Conservation (phyloP, 2,797 vertebrate species). For the Pelodytes ibericus region DNA sequence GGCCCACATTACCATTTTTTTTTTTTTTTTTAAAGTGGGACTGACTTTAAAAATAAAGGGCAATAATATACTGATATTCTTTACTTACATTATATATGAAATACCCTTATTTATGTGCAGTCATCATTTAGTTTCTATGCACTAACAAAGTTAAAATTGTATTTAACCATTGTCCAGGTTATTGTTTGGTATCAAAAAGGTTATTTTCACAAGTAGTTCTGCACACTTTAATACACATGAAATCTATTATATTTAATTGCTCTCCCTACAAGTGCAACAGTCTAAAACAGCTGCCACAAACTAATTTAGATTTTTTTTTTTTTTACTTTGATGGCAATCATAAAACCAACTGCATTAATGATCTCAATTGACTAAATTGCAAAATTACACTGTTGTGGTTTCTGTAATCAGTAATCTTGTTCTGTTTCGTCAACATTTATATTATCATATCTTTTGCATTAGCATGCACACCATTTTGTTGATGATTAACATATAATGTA, state of each 20-base stretch:
- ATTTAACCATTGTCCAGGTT: background rate
- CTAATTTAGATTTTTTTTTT: conserved; percentile 4
- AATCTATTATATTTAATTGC: background rate
- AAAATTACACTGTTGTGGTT: conserved; percentile 15
- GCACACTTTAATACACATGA: background rate
- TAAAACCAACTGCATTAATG: conserved; percentile 11
- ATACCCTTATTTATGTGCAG: too few relatives aligned
- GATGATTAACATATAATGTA: background rate
- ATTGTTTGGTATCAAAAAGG: background rate
- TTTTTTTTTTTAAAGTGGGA: too few relatives aligned
- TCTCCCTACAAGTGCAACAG: background rate
- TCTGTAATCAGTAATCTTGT: conserved; percentile 14
- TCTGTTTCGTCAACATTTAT: conserved; percentile 14
- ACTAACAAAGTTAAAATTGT: too few relatives aligned
- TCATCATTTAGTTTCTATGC: too few relatives aligned
- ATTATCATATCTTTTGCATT: conserved; percentile 11
- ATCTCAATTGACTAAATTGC: conserved; percentile 17
- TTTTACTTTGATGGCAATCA: background rate
- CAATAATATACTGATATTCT: too few relatives aligned
- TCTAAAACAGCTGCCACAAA: conserved; percentile 6
- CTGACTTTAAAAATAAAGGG: too few relatives aligned
- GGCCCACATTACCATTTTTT: too few relatives aligned
- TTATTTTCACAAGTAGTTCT: background rate
- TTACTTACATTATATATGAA: too few relatives aligned
- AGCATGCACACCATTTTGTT: conserved; percentile 16